Base-by-base conservation (phyloP, 2,797 vertebrate genomes). In the Xiphophorus birchmanni region DNA sequence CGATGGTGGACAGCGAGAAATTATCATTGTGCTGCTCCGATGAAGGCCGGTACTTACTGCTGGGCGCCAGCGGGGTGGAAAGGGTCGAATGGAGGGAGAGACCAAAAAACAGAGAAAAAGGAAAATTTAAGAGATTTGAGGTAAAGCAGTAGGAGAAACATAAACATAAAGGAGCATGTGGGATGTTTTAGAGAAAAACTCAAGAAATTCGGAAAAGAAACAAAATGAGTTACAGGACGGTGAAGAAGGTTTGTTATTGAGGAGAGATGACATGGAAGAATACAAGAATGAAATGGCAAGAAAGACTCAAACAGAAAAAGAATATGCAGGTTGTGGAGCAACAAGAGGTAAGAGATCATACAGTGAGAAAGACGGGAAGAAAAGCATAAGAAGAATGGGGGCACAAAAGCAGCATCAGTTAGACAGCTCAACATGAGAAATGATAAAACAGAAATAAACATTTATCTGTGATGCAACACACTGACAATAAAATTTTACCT, bases 1-100 rank as follows among this genome's bases (percentile, higher is more conserved):
- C 98, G 95, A 99, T 99, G 95, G 98, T 99, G 95, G 98, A 99
- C 89, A 99, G 97, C 90, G 98, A 99, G 96, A 99, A 99, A 97
- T 99, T 99, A 96, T 99, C 98, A 78, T 99, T 99, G 97, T 99
- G 98, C 90, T 98, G 97, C 95, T 99, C 98, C 80, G 97, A 98
- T 26, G 98, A 96, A 81, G 97, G 97, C 93, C 97, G 97, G 96
- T 98, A 98, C 96, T 98, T 99, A 97, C 95, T 95, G 91, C 90
- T 89, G 89, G 91, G 89, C 67, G 87, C 86, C 79, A 71, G 77
- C 74, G 77, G 58, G 80, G 73, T 45, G 79, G 71, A 78, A 37
- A 63, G 35, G 63, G 54, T 71, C 47, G 52, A 45, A 7, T 4
- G 71, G 29, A 76, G 40, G 10, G 50, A 80, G 74, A 29, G 9